Conservation (phyloP, 2,888 invertebrate genomes). For the Caenorhabditis becei region DNA sequence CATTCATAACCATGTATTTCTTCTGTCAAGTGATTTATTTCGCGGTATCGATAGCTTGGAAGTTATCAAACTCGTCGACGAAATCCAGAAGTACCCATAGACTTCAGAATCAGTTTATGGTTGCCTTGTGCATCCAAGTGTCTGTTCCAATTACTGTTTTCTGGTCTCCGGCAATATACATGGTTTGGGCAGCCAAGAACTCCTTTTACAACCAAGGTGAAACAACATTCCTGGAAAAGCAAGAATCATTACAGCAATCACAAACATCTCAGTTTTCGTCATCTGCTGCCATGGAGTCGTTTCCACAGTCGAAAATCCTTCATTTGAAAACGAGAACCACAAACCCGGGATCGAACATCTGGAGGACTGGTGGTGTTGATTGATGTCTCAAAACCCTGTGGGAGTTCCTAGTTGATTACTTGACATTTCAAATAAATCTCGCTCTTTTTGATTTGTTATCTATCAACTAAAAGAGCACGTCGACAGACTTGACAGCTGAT, state of each 20-base stretch:
- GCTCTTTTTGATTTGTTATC: no score
- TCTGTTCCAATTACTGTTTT: constrained; percentile 16
- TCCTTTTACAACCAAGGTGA: constrained; percentile 18
- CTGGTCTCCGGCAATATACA: not conserved
- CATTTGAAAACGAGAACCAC: not conserved
- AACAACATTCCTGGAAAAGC: no score
- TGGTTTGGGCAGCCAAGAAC: not conserved
- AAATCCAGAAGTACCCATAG: not conserved
- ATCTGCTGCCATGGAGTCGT: constrained; percentile 13
- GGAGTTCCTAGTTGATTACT: no score
- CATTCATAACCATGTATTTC: not conserved
- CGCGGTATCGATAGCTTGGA: not conserved
- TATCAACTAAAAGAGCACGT: no score
- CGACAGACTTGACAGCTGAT: no score
- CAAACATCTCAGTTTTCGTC: constrained; percentile 1
- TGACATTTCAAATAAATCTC: no score
- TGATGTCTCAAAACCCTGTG: no score
- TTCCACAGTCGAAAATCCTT: not conserved
- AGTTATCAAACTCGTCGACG: not conserved
- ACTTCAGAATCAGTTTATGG: constrained; percentile 2
- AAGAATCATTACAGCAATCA: constrained; percentile 29
- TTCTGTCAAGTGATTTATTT: not conserved
- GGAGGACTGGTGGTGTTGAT: constrained; percentile 18
- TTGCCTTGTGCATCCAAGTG: not conserved
- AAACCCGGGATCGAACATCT: not conserved